Evolutionary conservation across 2,888 invertebrate species (phyloP).

Genomic region (Phaonia tiefii): DNA sequence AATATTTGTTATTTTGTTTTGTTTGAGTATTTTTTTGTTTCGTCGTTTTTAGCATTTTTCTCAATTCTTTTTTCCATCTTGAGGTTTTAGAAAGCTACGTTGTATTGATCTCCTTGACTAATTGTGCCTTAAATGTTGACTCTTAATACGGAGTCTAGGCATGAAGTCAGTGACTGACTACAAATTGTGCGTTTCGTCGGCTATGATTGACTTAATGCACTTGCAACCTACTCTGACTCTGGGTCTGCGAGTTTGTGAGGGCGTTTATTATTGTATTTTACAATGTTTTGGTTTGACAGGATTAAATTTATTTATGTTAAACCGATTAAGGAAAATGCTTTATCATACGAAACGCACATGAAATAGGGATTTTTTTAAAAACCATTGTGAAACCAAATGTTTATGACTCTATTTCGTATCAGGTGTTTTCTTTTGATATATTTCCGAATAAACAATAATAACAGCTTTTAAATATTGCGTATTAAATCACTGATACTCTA

Average conservation of each 20-base stretch:
- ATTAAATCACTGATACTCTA: no score
- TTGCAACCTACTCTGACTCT: no score
- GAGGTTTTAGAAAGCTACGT: constrained; percentile 44
- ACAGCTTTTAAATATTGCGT: no score
- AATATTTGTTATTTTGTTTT: not conserved
- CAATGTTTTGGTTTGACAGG: constrained; percentile 37
- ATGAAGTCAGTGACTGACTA: constrained; percentile 8
- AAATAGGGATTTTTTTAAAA: not conserved
- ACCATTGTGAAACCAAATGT: not conserved
- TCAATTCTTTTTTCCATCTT: not conserved
- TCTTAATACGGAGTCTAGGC: constrained; percentile 6
- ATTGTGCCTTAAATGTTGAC: constrained; percentile 34
- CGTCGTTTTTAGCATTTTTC: not conserved
- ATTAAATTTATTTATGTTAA: constrained; percentile 35
- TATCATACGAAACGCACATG: not conserved
- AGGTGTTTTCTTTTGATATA: not conserved
- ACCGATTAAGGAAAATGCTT: constrained; percentile 8
- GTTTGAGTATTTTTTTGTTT: not conserved
- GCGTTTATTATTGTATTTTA: constrained; percentile 35
- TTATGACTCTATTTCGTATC: no score
- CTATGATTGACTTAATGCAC: not conserved
- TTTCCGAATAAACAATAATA: constrained; percentile 25
- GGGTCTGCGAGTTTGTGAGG: not conserved
- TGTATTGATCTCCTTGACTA: constrained; percentile 63
- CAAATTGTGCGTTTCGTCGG: not conserved